phyloP scores from a whole-genome alignment of 2,113 vertebrate genomes.

The Sarotherodon lohbergeri region DNA sequence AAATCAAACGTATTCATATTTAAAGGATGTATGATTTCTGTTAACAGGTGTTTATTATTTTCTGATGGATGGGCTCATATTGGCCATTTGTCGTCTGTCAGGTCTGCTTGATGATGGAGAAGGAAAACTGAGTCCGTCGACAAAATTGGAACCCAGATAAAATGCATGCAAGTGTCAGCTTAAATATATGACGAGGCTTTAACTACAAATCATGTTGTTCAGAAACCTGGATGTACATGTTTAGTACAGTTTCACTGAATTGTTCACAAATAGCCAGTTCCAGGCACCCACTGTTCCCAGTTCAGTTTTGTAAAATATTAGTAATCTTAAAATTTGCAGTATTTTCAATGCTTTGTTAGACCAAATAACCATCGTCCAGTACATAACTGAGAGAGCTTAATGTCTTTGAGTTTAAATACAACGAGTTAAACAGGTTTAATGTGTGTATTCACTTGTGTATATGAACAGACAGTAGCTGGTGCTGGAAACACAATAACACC shows the following conservation, averaged over 20 bases:
- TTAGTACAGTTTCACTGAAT: not conserved
- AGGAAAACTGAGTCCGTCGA: not conserved
- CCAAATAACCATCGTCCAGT: not conserved
- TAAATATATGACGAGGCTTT: not conserved
- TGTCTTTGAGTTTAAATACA: not conserved
- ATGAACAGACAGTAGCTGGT: rapidly evolving
- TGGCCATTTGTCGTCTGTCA: not conserved
- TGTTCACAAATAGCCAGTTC: not conserved
- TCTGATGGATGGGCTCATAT: conserved; percentile 24
- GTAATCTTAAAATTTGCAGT: not conserved
- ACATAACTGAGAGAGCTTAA: not conserved
- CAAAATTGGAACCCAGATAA: not conserved
- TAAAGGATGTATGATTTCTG: conserved; percentile 22
- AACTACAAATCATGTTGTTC: not conserved
- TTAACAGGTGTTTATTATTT: conserved; percentile 40
- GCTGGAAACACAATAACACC: not conserved
- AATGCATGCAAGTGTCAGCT: not conserved
- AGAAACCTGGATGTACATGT: not conserved
- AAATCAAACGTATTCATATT: conserved; percentile 44
- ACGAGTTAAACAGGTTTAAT: not conserved
- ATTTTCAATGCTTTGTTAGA: not conserved
- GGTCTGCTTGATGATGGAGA: not conserved
- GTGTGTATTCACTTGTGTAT: not conserved
- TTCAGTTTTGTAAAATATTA: not conserved
- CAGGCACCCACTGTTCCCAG: not conserved